A percentile compares a stretch with the other conserved stretches of the same genome.
phyloP scores from a whole-genome alignment of 1,140 invertebrate species.

The Plectus sambesii region DNA sequence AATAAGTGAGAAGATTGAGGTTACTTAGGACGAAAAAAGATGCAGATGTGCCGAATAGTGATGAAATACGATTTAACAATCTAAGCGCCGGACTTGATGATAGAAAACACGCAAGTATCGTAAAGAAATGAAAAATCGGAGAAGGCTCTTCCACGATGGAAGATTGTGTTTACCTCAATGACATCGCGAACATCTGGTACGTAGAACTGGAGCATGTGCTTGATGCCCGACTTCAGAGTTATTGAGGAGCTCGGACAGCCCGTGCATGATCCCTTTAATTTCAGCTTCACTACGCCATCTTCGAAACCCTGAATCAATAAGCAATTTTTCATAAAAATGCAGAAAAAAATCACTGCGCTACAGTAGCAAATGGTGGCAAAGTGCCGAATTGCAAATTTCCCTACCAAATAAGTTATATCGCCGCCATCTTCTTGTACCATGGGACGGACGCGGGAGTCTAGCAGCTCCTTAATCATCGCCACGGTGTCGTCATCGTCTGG shows the following conservation, averaged over 20 bases:
- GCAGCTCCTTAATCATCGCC: constrained; percentile 86
- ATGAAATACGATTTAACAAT: too few relatives aligned
- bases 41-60: too few relatives aligned
- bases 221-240: constrained; percentile 87
- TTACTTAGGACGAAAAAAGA: too few relatives aligned
- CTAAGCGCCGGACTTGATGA: too few relatives aligned
- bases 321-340: too few relatives aligned
- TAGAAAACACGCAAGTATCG: too few relatives aligned
- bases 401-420: constrained; percentile 81
- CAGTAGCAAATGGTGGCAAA: constrained; percentile 6
- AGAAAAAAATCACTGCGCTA: too few relatives aligned
- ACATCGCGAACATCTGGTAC: constrained; percentile 72
- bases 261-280: constrained; percentile 65
- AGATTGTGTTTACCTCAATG: constrained; percentile 31
- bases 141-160: not conserved
- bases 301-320: constrained; percentile 35
- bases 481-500: constrained; percentile 85
- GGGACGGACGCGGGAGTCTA: constrained; percentile 85
- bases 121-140: too few relatives aligned
- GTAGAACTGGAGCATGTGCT: constrained; percentile 99
- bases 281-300: constrained; percentile 3
- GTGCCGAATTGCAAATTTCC: too few relatives aligned
- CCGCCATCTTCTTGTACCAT: constrained; percentile 96
- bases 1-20: too few relatives aligned
- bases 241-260: constrained; percentile 91